Evolutionary conservation across 2,888 invertebrate species (phyloP), one percentile per base, ranked within the genome.

Genomic region (Steinernema scapterisci): DNA sequence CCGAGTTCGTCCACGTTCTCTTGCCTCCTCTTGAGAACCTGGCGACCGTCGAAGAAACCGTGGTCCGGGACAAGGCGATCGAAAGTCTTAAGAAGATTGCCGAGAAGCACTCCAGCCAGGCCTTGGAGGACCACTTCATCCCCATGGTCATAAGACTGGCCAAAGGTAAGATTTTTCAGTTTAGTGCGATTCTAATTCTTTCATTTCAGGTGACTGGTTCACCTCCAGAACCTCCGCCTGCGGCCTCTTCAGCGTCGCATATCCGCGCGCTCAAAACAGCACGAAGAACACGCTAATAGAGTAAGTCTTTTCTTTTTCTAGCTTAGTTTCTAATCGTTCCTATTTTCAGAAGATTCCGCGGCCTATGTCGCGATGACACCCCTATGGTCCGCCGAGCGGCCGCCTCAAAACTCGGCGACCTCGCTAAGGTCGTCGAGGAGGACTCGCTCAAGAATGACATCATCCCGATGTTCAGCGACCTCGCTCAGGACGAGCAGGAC

Each of bases 351-450:
- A 93, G 94, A 88, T 99, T 97, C 91, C 93, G 95, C 82, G 93
- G 93, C 79, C 91, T 99, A 73, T 97, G 97, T 89, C 94, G 95
- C 88, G 99, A 99, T 90, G 99, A 99, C 88, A 99, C 99, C 0
- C 99, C 99, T 0, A 99, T 99, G 99, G 99, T 99, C 45, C 93
- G 97, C 13, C 92, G 99, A 80, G 97, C 99, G 3, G 97, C 97
- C 27, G 97, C 97, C 48, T 93, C 94, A 83, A 97, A 97, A 89
- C 91, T 99, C 78, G 97, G 97, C 27, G 99, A 99, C 90, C 94
- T 99, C 87, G 97, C 97, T 0, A 93, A 95, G 88, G 97, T 95
- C 54, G 95, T 97, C 3, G 97, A 99, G 88, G 91, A 94, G 75
- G 97, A 99, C 86, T 94, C 93, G 88, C 91, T 99, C 56, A 97